phyloP scores from a whole-genome alignment of 2,113 vertebrate species.

The Corythaixoides concolor region DNA sequence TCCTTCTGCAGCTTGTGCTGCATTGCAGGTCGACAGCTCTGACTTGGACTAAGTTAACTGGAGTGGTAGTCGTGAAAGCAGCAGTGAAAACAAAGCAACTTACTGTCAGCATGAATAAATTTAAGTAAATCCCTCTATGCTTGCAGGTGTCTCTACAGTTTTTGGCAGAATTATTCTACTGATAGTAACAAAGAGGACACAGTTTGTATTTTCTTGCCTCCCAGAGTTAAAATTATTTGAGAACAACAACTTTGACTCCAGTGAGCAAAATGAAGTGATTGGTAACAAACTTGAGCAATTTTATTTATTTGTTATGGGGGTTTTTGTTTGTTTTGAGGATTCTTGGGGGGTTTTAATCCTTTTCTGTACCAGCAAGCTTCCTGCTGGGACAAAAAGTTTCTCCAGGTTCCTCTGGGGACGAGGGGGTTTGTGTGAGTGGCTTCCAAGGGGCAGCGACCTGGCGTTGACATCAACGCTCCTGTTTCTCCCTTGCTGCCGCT shows the following conservation, averaged over 20 bases:
- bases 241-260: slow-evolving; percentile 53
- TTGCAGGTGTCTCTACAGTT: neutral
- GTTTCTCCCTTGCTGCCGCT: neutral
- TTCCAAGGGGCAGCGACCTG: slow-evolving; percentile 26
- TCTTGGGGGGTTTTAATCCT: slow-evolving; percentile 49
- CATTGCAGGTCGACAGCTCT: neutral
- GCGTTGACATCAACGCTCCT: neutral
- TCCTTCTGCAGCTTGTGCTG: neutral
- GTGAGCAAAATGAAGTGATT: slow-evolving; percentile 56
- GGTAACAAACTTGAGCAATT: slow-evolving; percentile 4
- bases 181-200: neutral
- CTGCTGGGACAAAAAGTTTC: slow-evolving; percentile 61
- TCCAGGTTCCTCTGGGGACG: slow-evolving; percentile 3
- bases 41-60: neutral
- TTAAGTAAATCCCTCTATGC: neutral
- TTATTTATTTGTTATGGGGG: neutral
- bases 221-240: neutral
- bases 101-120: neutral
- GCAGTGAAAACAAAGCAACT: neutral
- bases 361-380: slow-evolving; percentile 68
- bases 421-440: slow-evolving; percentile 5
- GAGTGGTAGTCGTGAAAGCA: neutral
- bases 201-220: neutral
- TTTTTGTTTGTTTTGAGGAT: slow-evolving; percentile 33
- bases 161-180: neutral